Percentiles rank a stretch among this genome's conserved stretches.
These are phyloP conservation scores for Xiphias gladius DNA, from an alignment of 2,113 vertebrate genomes.

Conservation along the genomic window DNA sequence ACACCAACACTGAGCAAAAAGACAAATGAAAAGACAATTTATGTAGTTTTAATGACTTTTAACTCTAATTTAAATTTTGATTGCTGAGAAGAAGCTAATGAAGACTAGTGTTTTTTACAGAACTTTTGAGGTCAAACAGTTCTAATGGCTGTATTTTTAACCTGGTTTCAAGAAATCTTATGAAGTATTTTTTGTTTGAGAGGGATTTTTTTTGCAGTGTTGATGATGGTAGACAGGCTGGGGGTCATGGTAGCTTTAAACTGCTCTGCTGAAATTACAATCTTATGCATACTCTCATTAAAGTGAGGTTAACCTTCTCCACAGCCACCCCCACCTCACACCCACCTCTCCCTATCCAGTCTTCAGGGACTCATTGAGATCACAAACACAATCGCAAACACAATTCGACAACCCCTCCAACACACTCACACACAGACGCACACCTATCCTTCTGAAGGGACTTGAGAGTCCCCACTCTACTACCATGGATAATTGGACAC, in stretches of 20 bases:
- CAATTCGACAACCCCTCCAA: slow-evolving; percentile 61
- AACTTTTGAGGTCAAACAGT: background rate
- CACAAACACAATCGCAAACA: slow-evolving; percentile 86
- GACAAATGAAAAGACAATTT: background rate
- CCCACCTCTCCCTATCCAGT: slow-evolving; percentile 32
- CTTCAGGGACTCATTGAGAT: slow-evolving; percentile 71
- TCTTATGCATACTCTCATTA: slow-evolving; percentile 72
- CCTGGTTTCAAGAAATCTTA: background rate
- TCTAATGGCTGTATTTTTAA: no score
- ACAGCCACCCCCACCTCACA: slow-evolving; percentile 27
- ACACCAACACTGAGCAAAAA: background rate
- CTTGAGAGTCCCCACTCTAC: slow-evolving; percentile 72
- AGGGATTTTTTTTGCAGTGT: background rate
- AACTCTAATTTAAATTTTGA: background rate
- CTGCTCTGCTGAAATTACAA: slow-evolving; percentile 68
- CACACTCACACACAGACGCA: slow-evolving; percentile 17
- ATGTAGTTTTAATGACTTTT: background rate
- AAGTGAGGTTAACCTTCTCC: slow-evolving; percentile 71
- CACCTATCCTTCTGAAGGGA: slow-evolving; percentile 61
- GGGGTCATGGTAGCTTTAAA: slow-evolving; percentile 52
- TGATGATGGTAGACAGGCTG: slow-evolving; percentile 18
- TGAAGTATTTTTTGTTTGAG: background rate
- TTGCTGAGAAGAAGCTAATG: background rate
- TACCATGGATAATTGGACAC: slow-evolving; percentile 82
- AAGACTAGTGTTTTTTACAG: background rate